Percentiles rank a stretch among this genome's conserved stretches.
These are phyloP conservation scores for Drosophila planitibia DNA, from an alignment of 2,888 invertebrate genomes.

Conservation along the genomic window DNA sequence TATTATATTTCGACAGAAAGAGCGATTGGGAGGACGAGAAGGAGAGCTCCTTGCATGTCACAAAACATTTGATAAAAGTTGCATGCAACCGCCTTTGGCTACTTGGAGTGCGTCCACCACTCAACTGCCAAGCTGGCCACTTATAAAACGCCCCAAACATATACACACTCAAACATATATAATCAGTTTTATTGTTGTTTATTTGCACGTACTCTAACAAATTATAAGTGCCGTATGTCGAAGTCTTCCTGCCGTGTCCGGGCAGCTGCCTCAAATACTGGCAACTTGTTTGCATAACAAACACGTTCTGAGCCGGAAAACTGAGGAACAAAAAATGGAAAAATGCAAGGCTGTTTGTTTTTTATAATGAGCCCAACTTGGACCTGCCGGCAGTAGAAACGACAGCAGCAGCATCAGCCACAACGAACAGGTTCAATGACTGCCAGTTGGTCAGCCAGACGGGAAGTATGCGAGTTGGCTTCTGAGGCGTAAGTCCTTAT, in stretches of 20 bases:
- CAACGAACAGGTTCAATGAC: conserved; percentile 58
- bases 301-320: conserved; percentile 52
- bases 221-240: conserved; percentile 76
- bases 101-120: conserved; percentile 48
- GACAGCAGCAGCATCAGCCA: background rate
- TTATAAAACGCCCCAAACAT: conserved; percentile 10
- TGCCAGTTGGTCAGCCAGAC: conserved; percentile 39
- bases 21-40: conserved; percentile 3
- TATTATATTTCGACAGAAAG: conserved; percentile 62
- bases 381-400: conserved; percentile 10
- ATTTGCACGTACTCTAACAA: conserved; percentile 72
- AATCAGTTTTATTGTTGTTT: conserved; percentile 60
- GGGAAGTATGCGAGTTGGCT: conserved; percentile 1
- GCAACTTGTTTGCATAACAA: conserved; percentile 77
- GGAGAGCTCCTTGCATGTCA: conserved; percentile 64
- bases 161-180: conserved; percentile 5
- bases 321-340: conserved; percentile 4
- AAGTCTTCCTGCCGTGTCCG: conserved; percentile 63
- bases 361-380: conserved; percentile 50
- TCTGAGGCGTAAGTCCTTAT: conserved; percentile 13
- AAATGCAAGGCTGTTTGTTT: conserved; percentile 33
- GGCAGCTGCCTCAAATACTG: conserved; percentile 30
- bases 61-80: conserved; percentile 76
- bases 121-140: conserved; percentile 24
- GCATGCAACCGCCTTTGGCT: conserved; percentile 62